These are phyloP conservation scores for Copidosoma aretas DNA, from an alignment of 2,888 invertebrate species.

Conservation along the genomic window DNA sequence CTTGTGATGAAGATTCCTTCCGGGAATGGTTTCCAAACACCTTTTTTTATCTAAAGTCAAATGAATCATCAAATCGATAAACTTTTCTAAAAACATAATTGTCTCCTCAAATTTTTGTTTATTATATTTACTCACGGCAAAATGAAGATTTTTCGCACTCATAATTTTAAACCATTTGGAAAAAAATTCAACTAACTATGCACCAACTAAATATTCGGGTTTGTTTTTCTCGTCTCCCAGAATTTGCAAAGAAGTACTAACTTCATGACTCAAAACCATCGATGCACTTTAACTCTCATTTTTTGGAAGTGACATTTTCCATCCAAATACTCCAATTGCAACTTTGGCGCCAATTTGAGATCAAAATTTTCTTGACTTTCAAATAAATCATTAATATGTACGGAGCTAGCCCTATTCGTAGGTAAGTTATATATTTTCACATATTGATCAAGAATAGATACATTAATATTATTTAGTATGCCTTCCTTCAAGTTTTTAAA, in stretches of 20 bases:
- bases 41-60: neutral
- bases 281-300: slow-evolving; percentile 30
- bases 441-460: no score
- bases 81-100: slow-evolving; percentile 35
- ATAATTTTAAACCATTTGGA: slow-evolving; percentile 19
- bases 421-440: slow-evolving; percentile 6
- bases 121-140: neutral
- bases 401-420: neutral
- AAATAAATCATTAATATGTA: no score
- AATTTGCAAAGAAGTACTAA: neutral
- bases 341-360: no score
- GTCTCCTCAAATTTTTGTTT: slow-evolving; percentile 6
- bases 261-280: slow-evolving; percentile 7
- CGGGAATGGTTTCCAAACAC: neutral
- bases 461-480: no score
- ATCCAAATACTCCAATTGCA: no score
- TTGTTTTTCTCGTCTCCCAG: neutral
- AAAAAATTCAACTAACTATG: neutral
- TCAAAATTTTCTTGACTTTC: no score
- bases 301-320: slow-evolving; percentile 20
- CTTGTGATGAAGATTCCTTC: neutral
- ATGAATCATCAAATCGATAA: neutral
- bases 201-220: neutral
- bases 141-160: neutral
- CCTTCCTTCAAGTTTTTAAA: no score